phyloP scores from a whole-genome alignment of 2,888 invertebrate genomes.

The Punctoribates punctum region DNA sequence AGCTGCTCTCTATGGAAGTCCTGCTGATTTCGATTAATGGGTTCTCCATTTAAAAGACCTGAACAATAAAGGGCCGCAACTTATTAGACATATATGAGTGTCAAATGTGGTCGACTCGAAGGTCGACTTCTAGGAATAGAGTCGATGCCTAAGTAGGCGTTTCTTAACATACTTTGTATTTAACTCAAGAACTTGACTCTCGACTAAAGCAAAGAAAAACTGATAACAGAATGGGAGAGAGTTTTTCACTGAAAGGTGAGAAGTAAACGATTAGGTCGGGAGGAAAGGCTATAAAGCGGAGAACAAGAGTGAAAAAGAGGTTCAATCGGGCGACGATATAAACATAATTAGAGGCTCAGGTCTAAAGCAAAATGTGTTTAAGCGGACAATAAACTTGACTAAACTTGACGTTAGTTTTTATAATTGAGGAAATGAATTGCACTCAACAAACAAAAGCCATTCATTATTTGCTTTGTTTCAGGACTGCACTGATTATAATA shows the following conservation, averaged over 20 bases:
- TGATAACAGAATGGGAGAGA: background rate
- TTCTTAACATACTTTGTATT: background rate
- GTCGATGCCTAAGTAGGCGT: background rate
- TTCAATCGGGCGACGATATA: background rate
- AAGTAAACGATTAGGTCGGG: background rate
- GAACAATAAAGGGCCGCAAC: background rate
- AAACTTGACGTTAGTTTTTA: background rate
- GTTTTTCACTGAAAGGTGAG: slow-evolving; percentile 8
- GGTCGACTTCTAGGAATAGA: background rate
- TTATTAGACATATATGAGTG: background rate
- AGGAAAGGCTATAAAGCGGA: no score
- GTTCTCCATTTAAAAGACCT: background rate
- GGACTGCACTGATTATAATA: slow-evolving; percentile 11
- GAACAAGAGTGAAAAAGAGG: no score
- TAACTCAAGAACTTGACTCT: no score
- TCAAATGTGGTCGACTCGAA: background rate
- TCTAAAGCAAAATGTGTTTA: background rate
- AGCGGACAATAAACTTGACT: background rate
- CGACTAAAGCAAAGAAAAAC: no score
- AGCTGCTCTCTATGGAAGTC: background rate
- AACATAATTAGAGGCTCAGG: background rate
- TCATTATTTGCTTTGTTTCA: background rate
- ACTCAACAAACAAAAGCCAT: background rate
- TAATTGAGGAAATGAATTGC: slow-evolving; percentile 13
- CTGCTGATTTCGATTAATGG: background rate